Conservation (phyloP, 2,797 vertebrate species). For the Erithacus rubecula region DNA sequence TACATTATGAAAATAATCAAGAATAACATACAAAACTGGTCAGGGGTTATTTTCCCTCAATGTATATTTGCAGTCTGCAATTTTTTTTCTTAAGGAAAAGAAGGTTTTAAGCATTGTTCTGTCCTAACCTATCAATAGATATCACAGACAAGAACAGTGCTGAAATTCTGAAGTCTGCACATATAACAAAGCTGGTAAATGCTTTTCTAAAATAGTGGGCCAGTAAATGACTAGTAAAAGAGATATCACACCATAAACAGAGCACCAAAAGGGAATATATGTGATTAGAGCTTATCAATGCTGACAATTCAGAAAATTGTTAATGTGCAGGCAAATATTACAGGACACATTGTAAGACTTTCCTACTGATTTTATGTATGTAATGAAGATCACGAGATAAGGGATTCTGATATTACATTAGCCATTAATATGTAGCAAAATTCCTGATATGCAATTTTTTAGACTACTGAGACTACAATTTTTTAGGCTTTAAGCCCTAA, state of each 20-base stretch:
- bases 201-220: not conserved
- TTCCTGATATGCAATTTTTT: not conserved
- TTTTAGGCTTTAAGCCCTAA: not conserved
- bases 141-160: not conserved
- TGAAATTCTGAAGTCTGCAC: not conserved
- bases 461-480: not conserved
- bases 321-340: not conserved
- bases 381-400: not conserved
- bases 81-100: not conserved
- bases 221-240: not conserved
- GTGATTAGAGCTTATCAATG: not conserved
- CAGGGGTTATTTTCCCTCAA: not conserved
- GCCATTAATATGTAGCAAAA: not conserved
- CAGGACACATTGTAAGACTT: rapidly evolving
- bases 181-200: not conserved
- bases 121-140: not conserved
- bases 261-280: not conserved
- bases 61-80: not conserved
- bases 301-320: not conserved
- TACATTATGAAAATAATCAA: not conserved
- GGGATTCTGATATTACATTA: not conserved
- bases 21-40: not conserved
- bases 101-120: not conserved
- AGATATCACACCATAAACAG: not conserved
- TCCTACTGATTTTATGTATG: not conserved